Evolutionary conservation across 2,888 invertebrate species (phyloP).

Genomic region (Eupsilia transversa): DNA sequence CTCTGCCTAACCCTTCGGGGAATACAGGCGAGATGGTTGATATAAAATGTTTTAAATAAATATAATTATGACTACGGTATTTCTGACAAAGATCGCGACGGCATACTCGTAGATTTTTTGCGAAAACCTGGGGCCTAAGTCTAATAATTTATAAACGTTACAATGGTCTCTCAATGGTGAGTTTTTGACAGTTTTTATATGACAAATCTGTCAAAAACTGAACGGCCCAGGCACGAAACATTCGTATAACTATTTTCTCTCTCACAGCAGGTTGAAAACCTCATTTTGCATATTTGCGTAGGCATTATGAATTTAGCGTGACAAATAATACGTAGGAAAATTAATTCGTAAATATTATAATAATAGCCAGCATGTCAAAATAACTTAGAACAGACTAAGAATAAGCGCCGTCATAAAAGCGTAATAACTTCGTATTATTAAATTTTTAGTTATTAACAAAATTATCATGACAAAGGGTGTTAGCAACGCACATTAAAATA

Average conservation of each 20-base stretch:
- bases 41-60: neutral
- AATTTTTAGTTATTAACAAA: constrained; percentile 30
- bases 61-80: neutral
- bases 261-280: neutral
- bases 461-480: constrained; percentile 52
- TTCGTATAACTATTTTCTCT: constrained; percentile 3
- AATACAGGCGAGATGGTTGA: neutral
- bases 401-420: constrained; percentile 10
- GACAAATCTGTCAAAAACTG: too few species aligned
- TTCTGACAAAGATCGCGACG: neutral
- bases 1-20: neutral
- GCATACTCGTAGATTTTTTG: too few species aligned
- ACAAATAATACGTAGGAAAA: constrained; percentile 12
- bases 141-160: too few species aligned
- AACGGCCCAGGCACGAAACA: too few species aligned
- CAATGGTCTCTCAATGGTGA: too few species aligned
- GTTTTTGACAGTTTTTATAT: too few species aligned
- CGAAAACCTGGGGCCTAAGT: neutral
- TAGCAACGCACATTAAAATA: constrained; percentile 11
- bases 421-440: neutral
- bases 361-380: neutral
- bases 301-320: constrained; percentile 13
- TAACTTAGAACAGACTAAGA: constrained; percentile 7
- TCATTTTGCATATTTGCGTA: constrained; percentile 7
- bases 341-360: constrained; percentile 25